Base-by-base conservation (phyloP, 2,888 invertebrate species). In the Agrotis exclamationis region DNA sequence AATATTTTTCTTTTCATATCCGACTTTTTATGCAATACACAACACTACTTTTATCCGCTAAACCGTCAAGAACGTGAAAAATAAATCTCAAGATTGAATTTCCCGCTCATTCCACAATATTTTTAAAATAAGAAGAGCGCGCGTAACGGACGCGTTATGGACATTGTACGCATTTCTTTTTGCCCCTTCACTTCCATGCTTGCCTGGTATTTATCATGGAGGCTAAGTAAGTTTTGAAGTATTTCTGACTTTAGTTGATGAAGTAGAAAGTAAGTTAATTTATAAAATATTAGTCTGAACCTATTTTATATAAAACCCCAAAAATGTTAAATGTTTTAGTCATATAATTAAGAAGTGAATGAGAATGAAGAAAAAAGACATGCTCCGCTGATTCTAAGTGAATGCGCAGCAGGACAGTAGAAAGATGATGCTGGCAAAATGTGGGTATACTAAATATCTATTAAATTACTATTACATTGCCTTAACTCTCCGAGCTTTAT, bases 131-230 rank as follows among this genome's bases (percentile, higher is more conserved):
- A 45, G 54, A 60, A 62, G 14, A 57, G 16, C 11, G 24, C 28
- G 18, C 24, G 11, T 33, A 13, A 24, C 48, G 2, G 39, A 47
- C n/a, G 71, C 50, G 24, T 44, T 64, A 79, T 51, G 39, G 56
- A 76, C 24, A 18, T 60, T 7, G 20, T 56, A 47, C 60, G 28
- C 56, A 70, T 63, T 69, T 77, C 20, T 62, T 63, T 60, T 63
- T 11, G 16, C 39, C 7, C 54, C 45, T 48, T 57, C 28, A 59
- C 51, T 57, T 51, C 45, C 45, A 77, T 57, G 50, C 54, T 24
- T 6, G 5, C 50, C 70, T 77, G 53, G 74, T 54, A 59, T 39
- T 77, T 63, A 45, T 63, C 78, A 63, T 75, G 33, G 20, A 63
- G 54, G 62, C n/a, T 63, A 18, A 57, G 14, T 24, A 48, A 57